Percentiles rank a stretch among this genome's conserved stretches.
Conservation (phyloP, 2,797 vertebrate species). For the Gallinago solitaria region DNA sequence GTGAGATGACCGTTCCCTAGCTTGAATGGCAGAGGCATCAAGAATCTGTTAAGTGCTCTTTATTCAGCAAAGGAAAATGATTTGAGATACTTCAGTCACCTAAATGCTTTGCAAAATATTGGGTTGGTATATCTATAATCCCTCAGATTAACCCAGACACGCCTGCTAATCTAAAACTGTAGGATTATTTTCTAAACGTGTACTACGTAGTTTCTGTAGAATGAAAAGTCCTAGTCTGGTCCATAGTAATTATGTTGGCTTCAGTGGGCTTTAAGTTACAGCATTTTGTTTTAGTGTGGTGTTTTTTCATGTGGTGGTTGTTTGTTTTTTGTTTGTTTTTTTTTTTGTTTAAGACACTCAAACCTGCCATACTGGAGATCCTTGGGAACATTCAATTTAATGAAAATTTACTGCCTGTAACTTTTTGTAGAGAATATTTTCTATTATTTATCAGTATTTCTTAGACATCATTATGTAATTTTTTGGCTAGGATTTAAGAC, state of each 20-base stretch:
- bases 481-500: not conserved
- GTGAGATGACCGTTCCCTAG: conserved; percentile 6
- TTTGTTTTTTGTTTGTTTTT: not conserved
- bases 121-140: conserved; percentile 37
- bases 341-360: not conserved
- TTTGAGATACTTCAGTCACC: conserved; percentile 36
- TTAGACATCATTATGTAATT: not conserved
- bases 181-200: not conserved
- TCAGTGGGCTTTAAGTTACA: not conserved
- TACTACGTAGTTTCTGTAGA: not conserved
- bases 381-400: not conserved
- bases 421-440: not conserved
- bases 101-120: conserved; percentile 47
- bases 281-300: not conserved
- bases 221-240: not conserved
- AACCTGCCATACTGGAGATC: not conserved
- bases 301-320: not conserved
- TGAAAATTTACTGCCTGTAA: not conserved
- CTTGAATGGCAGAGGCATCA: conserved; percentile 42
- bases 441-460: not conserved
- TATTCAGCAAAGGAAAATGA: conserved; percentile 23
- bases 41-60: conserved; percentile 26
- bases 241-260: not conserved
- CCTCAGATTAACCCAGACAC: not conserved
- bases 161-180: conserved; percentile 3